Base-by-base conservation (phyloP, 2,888 invertebrate species). In the Litoditis marina region DNA sequence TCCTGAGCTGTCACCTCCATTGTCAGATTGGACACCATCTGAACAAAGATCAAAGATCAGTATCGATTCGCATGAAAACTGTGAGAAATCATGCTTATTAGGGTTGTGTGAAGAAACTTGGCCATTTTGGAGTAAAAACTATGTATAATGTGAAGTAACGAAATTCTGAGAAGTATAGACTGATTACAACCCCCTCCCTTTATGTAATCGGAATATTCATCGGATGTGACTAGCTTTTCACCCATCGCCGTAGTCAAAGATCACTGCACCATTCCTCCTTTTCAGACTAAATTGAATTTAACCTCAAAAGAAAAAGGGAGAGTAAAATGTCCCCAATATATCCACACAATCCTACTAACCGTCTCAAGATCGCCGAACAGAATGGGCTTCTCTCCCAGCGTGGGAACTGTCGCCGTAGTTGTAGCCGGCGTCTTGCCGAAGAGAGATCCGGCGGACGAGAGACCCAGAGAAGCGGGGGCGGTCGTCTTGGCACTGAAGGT, bases 1-100 rank as follows among this genome's bases (percentile, higher is more conserved):
- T 68, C 67, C 25, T 64, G 67, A n/a, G 47, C 53, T 13, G 54
- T 44, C 7, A 68, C 54, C 30, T 68, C 64, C 30, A 55, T 54
- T 11, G 60, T 68, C 42, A 68, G 47, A 47, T 64, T 60, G 30
- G 51, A 46, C 8, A 68, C 42, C 16, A 65, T 55, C 55, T 60
- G 31, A 54, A 64, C 30, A 5, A 52, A 3, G 19, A 25, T 1
- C 8, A 36, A 28, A 42, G 8, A 8, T 8, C 42, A 36, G 6
- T 19, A 42, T 30, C n/a, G 39, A 36, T 36, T 16, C 1, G 39
- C 11, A n/a, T 36, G 39, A n/a, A n/a, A 16, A 16, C 13, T 36
- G 39, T 36, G 39, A 16, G 39, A 36, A n/a, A n/a, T n/a, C n/a
- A n/a, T n/a, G n/a, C n/a, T n/a, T n/a, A n/a, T n/a, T n/a, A n/a